Base-by-base conservation (phyloP, 1,140 invertebrate species). In the Heliconius melpomene region DNA sequence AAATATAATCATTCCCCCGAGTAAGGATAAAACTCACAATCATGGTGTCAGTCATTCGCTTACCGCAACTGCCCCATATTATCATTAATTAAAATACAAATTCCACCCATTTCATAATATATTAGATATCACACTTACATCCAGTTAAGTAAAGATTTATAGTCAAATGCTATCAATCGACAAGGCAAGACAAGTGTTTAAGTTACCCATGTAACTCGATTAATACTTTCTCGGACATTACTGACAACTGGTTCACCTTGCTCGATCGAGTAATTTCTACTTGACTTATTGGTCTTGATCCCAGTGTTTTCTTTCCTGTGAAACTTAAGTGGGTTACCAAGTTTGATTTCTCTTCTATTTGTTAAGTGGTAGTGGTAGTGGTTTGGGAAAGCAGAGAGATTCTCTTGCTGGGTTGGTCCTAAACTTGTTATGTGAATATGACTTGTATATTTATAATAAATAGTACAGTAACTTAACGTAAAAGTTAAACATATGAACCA, bases 281-380 rank as follows among this genome's bases (percentile, higher is more conserved):
- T 84, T 85, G 85, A 83, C 81, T 89, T 87, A 87, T 90, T 88
- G 82, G 82, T 85, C 82, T 72, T 74, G 82, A 84, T 88, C 86
- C 87, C 84, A 83, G 82, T 82, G 84, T 87, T 91, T 90, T 92
- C 90, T 92, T 92, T 91, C 90, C 90, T 88, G 89, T 86, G 86
- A 88, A 90, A 87, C 74, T 85, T 81, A 91, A 86, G 86, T 90
- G 85, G 88, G 89, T 87, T 87, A 88, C 82, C 76, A 76, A 88
- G 86, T 86, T 87, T 87, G 84, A 80, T 83, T 81, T 83, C 79
- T 83, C 82, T 79, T 23, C 81, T 87, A 86, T 85, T 86, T 84
- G 75, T 86, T 85, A 88, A 90, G 87, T 90, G 32, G 32, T 32
- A 32, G 32, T 32, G 86, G 82, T 76, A 82, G 73, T 71, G 70